These are phyloP conservation scores for Dastarcus helophoroides DNA, from an alignment of 2,888 invertebrate genomes.

Conservation along the genomic window DNA sequence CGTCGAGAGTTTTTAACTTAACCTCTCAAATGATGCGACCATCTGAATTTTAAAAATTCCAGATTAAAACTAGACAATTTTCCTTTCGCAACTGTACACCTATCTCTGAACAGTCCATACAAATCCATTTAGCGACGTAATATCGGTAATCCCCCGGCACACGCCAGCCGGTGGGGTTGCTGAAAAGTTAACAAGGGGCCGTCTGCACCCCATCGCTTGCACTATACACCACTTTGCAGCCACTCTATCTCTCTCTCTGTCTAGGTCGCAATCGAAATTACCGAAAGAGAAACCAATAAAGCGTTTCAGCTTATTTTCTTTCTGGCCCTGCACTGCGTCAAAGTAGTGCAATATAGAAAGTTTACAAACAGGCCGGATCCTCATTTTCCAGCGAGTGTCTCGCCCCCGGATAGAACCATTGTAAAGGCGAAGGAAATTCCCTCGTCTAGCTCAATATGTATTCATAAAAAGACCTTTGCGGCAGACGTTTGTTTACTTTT, in stretches of 20 bases:
- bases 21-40: no score
- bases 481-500: no score
- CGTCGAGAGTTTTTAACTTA: no score
- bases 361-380: slow-evolving; percentile 7
- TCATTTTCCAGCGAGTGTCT: no score
- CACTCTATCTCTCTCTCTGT: slow-evolving; percentile 1
- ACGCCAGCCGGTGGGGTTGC: slow-evolving; percentile 1
- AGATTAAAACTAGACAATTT: no score
- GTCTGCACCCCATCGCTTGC: slow-evolving; percentile 9
- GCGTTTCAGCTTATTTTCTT: slow-evolving; percentile 12
- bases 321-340: not conserved
- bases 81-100: no score
- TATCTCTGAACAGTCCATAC: slow-evolving; percentile 1
- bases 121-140: slow-evolving; percentile 2
- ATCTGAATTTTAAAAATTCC: no score
- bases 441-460: no score
- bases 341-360: slow-evolving; percentile 4
- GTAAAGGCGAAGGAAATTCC: no score
- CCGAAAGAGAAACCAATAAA: not conserved
- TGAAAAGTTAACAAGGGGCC: slow-evolving; percentile 5
- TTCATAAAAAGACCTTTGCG: no score
- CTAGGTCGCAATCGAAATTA: not conserved
- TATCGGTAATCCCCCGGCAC: slow-evolving; percentile 4
- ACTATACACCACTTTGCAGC: slow-evolving; percentile 6
- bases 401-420: no score